Evolutionary conservation across 2,797 vertebrate species (phyloP), one percentile per base, ranked within the genome.

Genomic region (Argyrosomus regius): DNA sequence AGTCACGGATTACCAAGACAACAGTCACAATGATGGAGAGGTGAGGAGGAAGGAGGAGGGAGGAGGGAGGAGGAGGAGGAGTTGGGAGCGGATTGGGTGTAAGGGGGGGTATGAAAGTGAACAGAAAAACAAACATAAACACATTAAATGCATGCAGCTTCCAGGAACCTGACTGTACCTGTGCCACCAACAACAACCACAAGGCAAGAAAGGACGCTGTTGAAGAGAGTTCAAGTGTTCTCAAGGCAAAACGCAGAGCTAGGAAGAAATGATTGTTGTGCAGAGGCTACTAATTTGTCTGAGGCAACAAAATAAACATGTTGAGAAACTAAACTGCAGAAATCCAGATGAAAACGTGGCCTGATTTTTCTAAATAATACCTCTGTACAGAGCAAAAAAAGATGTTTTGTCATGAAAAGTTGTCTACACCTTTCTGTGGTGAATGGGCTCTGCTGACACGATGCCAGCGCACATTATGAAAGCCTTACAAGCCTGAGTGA

Each of bases 111-210:
- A 56, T 84, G 85, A 86, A 89, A 81, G 88, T 91, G 89, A 93
- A 92, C 93, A 96, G 96, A 89, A 84, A 91, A 85, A 89, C 63
- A 93, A 90, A 92, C 84, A 93, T 77, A 92, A 92, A 92, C 84
- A 91, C 90, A 96, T 97, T 98, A 97, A 98, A 96, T 96, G 96
- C 97, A 98, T 99, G 98, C 97, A 98, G 96, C 96, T 97, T 97
- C 96, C 96, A 97, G 97, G 96, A 96, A 96, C 95, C 91, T 95
- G 93, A 90, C 82, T 87, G 80, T 85, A 46, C 35, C 35, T 39
- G 35, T 72, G 77, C 31, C 80, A 86, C 70, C 74, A 81, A 74
- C 67, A 89, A 79, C 72, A 86, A 79, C 70, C 68, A 75, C 53
- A 69, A 28, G 57, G 61, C 45, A 59, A 70, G 24, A 76, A 39